phyloP scores from a whole-genome alignment of 2,113 vertebrate genomes.

The Ptilorrhoa leucosticta region DNA sequence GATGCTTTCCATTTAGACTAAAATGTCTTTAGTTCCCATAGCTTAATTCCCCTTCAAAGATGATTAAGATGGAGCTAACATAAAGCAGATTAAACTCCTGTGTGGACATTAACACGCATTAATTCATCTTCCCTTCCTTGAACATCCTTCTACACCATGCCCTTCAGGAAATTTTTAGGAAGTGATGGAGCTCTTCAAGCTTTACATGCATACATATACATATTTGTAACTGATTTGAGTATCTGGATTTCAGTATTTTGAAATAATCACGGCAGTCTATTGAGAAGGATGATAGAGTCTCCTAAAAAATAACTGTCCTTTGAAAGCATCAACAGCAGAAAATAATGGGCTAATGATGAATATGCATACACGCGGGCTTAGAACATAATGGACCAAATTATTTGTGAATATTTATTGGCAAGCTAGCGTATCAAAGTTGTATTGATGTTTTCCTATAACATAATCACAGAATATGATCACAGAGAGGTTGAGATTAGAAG shows the following conservation, averaged over 20 bases:
- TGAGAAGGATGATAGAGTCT: not conserved
- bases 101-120: not conserved
- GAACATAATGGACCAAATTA: not conserved
- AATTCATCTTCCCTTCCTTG: not conserved
- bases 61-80: not conserved
- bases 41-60: not conserved
- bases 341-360: not conserved
- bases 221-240: not conserved
- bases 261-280: not conserved
- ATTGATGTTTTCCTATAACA: not conserved
- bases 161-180: not conserved
- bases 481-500: not conserved
- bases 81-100: slow-evolving; percentile 20
- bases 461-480: not conserved
- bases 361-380: not conserved
- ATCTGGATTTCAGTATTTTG: not conserved
- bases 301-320: not conserved
- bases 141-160: not conserved
- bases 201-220: not conserved
- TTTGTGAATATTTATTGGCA: not conserved
- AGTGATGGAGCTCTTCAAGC: not conserved
- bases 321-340: not conserved
- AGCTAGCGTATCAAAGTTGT: not conserved
- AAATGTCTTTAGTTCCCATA: slow-evolving; percentile 17
- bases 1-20: not conserved